phyloP scores from a whole-genome alignment of 2,113 vertebrate species.

The Pogonocichla stellata region DNA sequence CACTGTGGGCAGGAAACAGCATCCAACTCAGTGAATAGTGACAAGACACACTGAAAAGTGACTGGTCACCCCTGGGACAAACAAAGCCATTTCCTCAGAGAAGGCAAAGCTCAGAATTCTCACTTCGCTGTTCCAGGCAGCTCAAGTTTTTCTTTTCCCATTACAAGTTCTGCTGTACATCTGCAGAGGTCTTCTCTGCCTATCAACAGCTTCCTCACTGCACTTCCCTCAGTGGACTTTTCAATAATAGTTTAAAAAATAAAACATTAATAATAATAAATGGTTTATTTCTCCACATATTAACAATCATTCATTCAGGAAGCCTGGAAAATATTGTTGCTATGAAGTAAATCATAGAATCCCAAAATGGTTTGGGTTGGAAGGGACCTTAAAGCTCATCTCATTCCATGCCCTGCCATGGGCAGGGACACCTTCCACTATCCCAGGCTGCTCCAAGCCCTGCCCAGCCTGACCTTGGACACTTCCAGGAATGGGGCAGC shows the following conservation, averaged over 20 bases:
- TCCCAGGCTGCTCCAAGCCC: fast-evolving
- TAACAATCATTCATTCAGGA: not conserved
- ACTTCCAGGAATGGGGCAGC: not conserved
- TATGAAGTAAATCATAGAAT: not conserved
- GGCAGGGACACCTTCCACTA: not conserved
- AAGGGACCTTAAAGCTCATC: not conserved
- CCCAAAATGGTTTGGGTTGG: not conserved
- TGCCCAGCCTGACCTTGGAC: fast-evolving
- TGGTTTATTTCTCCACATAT: not conserved
- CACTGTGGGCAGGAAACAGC: not conserved
- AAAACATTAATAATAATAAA: not conserved
- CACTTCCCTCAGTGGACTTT: not conserved
- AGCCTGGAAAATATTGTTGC: not conserved
- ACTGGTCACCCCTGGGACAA: not conserved
- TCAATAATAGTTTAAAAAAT: not conserved
- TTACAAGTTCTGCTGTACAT: not conserved
- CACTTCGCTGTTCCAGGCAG: not conserved
- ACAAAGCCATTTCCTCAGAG: not conserved
- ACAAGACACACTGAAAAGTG: not conserved
- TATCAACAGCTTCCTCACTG: fast-evolving
- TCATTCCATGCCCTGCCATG: not conserved
- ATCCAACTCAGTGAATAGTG: not conserved
- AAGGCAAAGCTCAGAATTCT: not conserved
- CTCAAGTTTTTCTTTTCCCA: not conserved
- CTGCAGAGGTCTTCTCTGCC: not conserved